phyloP scores from a whole-genome alignment of 2,888 invertebrate genomes.

The Eupithecia pulchellata region DNA sequence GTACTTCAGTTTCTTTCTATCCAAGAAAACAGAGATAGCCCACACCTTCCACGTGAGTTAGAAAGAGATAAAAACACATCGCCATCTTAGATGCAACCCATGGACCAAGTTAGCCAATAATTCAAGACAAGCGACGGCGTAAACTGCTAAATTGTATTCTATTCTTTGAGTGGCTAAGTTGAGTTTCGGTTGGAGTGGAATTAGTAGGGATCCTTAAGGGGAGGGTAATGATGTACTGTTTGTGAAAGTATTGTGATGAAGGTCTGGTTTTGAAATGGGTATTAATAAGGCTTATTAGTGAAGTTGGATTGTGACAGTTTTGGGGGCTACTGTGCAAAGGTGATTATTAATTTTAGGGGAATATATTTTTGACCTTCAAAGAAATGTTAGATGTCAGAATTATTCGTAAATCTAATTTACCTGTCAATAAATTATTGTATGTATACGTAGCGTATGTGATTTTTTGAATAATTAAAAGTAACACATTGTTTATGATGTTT shows the following conservation, averaged over 20 bases:
- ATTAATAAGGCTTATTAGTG: slow-evolving; percentile 65
- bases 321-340: slow-evolving; percentile 43
- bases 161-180: slow-evolving; percentile 56
- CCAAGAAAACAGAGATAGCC: slow-evolving; percentile 71
- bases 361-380: background rate
- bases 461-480: too few relatives aligned
- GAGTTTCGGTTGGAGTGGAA: slow-evolving; percentile 57
- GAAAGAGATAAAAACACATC: slow-evolving; percentile 67
- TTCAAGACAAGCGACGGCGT: slow-evolving; percentile 57
- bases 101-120: slow-evolving; percentile 84
- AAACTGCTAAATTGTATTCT: slow-evolving; percentile 64
- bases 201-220: slow-evolving; percentile 74
- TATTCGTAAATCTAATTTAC: too few relatives aligned
- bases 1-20: slow-evolving; percentile 74
- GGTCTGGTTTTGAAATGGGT: slow-evolving; percentile 66
- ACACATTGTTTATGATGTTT: too few relatives aligned
- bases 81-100: slow-evolving; percentile 83
- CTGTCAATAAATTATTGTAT: too few relatives aligned
- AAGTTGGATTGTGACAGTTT: slow-evolving; percentile 56
- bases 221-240: slow-evolving; percentile 66
- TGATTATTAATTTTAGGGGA: slow-evolving; percentile 26
- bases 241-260: slow-evolving; percentile 62
- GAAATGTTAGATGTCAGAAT: background rate
- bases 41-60: slow-evolving; percentile 48
- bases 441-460: too few relatives aligned